Conservation (phyloP, 2,113 vertebrate genomes). For the Corythornis vintsioides region DNA sequence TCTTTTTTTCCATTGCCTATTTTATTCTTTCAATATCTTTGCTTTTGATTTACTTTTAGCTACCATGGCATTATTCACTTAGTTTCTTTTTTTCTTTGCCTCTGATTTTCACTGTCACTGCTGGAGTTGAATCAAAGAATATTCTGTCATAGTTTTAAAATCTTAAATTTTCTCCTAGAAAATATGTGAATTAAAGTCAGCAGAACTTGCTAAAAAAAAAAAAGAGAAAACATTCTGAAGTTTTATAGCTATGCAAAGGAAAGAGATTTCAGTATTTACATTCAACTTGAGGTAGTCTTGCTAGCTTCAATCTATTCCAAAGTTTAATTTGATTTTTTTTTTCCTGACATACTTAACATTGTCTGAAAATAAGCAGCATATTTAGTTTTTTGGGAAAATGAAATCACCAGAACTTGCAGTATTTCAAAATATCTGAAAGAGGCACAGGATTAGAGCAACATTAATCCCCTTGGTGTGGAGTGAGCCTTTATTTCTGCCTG, state of each 20-base stretch:
- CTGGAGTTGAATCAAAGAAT: background rate
- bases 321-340: constrained; percentile 36
- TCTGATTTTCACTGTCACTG: background rate
- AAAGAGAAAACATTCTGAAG: background rate
- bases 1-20: background rate
- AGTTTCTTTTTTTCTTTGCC: background rate
- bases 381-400: constrained; percentile 15
- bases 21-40: background rate
- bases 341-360: background rate
- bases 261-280: background rate
- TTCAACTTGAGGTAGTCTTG: background rate
- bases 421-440: constrained; percentile 33
- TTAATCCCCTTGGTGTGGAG: background rate
- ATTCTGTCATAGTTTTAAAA: background rate
- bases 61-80: background rate
- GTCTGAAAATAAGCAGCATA: background rate
- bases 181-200: background rate
- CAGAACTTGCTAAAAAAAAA: background rate
- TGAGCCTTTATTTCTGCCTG: constrained; percentile 6
- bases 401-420: background rate
- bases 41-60: background rate
- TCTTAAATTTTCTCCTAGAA: background rate
- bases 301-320: background rate
- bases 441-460: background rate
- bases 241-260: background rate